Evolutionary conservation across 2,797 vertebrate genomes (phyloP).

Genomic region (Triplophysa yarkandensis): DNA sequence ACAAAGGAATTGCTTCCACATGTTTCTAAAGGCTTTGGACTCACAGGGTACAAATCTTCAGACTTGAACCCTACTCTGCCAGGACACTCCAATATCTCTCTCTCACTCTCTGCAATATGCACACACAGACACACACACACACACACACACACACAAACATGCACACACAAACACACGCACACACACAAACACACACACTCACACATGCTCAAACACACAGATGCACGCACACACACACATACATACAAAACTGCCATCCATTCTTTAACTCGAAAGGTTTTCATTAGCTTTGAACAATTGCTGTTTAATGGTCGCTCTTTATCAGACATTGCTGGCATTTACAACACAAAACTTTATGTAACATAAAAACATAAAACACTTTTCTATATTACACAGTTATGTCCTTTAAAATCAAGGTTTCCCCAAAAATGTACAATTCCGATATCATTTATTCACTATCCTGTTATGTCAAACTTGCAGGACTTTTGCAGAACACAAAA

Average conservation of each 20-base stretch:
- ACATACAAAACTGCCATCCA: constrained; percentile 64
- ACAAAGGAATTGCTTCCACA: constrained; percentile 99
- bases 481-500: too few species aligned
- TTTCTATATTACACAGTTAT: too few species aligned
- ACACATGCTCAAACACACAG: too few species aligned
- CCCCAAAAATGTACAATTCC: too few species aligned
- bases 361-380: too few species aligned
- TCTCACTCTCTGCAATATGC: constrained; percentile 12
- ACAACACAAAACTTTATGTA: too few species aligned
- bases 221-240: constrained; percentile 36
- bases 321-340: background rate
- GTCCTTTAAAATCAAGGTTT: too few species aligned
- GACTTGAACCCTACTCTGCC: constrained; percentile 16
- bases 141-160: constrained; percentile 44
- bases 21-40: constrained; percentile 85
- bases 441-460: too few species aligned
- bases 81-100: constrained; percentile 22
- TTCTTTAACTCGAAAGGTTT: too few species aligned
- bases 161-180: too few species aligned
- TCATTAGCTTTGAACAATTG: background rate
- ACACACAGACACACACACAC: constrained; percentile 40
- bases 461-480: too few species aligned
- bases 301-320: background rate
- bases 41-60: constrained; percentile 61
- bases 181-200: constrained; percentile 44